Conservation (phyloP, 2,888 invertebrate species). For the Bimastos eiseni region DNA sequence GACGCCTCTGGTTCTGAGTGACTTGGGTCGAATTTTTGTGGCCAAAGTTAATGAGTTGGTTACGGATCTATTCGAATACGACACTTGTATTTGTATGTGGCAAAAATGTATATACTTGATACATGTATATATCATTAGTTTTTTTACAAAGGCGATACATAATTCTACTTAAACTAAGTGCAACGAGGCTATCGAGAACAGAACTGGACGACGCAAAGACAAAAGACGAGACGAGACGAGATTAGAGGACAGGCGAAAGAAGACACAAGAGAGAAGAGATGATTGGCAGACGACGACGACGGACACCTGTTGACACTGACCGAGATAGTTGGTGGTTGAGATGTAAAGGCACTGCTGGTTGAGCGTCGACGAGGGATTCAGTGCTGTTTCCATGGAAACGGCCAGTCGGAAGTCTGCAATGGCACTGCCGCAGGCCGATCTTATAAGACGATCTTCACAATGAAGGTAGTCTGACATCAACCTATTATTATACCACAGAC, state of each 20-base stretch:
- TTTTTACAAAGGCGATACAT: too few relatives aligned
- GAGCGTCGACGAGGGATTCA: conserved; percentile 28
- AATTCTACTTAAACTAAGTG: too few relatives aligned
- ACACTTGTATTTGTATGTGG: too few relatives aligned
- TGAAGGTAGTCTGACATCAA: conserved; percentile 38
- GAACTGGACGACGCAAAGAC: background rate
- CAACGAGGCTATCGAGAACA: too few relatives aligned
- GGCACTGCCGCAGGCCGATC: conserved; percentile 43
- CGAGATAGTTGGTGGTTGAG: conserved; percentile 19
- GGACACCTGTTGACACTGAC: background rate
- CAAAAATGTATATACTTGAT: too few relatives aligned
- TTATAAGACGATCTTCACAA: conserved; percentile 43
- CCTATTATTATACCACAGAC: conserved; percentile 25
- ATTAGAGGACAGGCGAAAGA: background rate
- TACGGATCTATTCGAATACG: too few relatives aligned
- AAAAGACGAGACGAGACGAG: background rate
- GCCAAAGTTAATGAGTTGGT: too few relatives aligned
- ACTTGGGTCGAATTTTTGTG: too few relatives aligned
- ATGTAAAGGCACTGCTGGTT: conserved; percentile 32
- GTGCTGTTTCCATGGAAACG: conserved; percentile 36
- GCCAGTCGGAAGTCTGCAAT: conserved; percentile 43
- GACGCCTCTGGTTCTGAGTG: too few relatives aligned
- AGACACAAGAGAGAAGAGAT: too few relatives aligned
- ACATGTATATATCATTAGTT: background rate
- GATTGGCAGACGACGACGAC: too few relatives aligned